These are phyloP conservation scores for Platyrinchus mystaceus DNA, from an alignment of 2,797 vertebrate genomes.

Conservation along the genomic window DNA sequence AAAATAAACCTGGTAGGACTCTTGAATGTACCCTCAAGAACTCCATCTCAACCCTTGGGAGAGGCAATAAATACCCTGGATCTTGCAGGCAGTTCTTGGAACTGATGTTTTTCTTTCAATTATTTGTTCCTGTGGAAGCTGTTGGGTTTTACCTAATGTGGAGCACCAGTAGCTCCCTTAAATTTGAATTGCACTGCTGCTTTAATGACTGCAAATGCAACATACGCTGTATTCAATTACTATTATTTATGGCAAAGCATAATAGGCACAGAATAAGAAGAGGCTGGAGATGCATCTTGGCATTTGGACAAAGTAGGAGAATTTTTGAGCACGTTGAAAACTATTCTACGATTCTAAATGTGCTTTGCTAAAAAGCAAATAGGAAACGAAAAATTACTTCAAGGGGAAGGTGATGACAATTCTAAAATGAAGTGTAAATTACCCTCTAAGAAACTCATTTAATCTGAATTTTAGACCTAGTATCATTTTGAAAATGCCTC, in stretches of 20 bases:
- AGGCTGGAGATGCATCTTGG: conserved; percentile 6
- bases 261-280: neutral
- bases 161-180: neutral
- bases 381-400: neutral
- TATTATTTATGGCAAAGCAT: neutral
- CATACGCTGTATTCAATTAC: neutral
- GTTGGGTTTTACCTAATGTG: neutral
- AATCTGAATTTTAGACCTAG: neutral
- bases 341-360: neutral
- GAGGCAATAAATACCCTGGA: neutral
- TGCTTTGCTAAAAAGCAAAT: neutral
- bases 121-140: neutral
- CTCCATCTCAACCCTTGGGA: neutral
- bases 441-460: neutral
- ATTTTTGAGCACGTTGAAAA: neutral
- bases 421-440: neutral
- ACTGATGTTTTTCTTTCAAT: neutral
- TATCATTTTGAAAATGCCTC: neutral
- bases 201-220: neutral
- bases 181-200: neutral
- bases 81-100: neutral
- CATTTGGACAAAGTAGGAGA: neutral
- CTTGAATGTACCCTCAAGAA: neutral
- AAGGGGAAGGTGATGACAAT: neutral
- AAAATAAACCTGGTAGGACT: neutral